Percentiles rank a stretch among this genome's conserved stretches.
phyloP scores from a whole-genome alignment of 2,888 invertebrate genomes.

The Caenorhabditis sp. region DNA sequence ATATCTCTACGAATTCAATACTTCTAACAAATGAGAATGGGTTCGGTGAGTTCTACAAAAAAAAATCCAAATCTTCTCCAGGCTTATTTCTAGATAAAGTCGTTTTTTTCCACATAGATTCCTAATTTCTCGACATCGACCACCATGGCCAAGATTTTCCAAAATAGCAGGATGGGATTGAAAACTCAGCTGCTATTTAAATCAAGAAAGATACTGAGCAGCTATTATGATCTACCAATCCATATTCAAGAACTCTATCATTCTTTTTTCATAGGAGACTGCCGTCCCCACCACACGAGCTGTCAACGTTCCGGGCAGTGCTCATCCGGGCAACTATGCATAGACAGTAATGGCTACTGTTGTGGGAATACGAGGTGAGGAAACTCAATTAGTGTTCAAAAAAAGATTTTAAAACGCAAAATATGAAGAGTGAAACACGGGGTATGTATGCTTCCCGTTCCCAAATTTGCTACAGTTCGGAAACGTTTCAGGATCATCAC shows the following conservation, averaged over 20 bases:
- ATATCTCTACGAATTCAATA: slow-evolving; percentile 31
- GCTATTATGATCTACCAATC: too few relatives aligned
- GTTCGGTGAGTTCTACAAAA: slow-evolving; percentile 47
- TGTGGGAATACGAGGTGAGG: slow-evolving; percentile 45
- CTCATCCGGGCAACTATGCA: slow-evolving; percentile 49
- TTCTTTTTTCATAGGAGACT: too few relatives aligned
- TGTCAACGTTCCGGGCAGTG: slow-evolving; percentile 48
- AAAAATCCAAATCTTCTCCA: too few relatives aligned
- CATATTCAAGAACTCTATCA: neutral
- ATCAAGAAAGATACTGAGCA: too few relatives aligned
- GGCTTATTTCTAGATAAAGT: too few relatives aligned
- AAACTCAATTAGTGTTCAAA: neutral
- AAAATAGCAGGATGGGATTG: too few relatives aligned
- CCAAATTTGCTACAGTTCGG: neutral
- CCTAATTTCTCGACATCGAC: too few relatives aligned
- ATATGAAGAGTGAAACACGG: too few relatives aligned
- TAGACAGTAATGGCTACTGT: slow-evolving; percentile 57
- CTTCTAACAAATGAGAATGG: slow-evolving; percentile 30
- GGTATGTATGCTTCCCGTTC: neutral
- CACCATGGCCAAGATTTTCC: too few relatives aligned
- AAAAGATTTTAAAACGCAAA: too few relatives aligned
- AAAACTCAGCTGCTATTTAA: too few relatives aligned
- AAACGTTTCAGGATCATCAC: slow-evolving; percentile 25
- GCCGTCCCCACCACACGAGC: slow-evolving; percentile 34
- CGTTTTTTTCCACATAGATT: too few relatives aligned